These are phyloP conservation scores for Nixonia krombeini DNA, from an alignment of 1,140 invertebrate species.

Conservation along the genomic window DNA sequence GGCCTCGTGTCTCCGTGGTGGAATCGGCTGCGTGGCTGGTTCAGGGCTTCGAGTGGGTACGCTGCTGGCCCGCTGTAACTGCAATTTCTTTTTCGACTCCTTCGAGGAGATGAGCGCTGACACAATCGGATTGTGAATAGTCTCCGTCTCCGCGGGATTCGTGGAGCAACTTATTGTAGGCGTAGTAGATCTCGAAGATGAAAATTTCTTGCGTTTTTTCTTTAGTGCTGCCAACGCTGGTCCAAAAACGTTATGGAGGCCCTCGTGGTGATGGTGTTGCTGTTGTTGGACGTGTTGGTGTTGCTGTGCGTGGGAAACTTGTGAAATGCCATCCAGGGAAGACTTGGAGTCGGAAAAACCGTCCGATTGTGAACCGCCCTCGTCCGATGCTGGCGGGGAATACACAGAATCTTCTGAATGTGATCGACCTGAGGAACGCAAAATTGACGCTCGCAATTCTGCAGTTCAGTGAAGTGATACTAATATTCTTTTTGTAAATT, in stretches of 20 bases:
- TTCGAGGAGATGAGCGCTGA: constrained; percentile 24
- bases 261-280: constrained; percentile 52
- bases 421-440: constrained; percentile 57
- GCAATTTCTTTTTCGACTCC: constrained; percentile 55
- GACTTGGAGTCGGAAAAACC: constrained; percentile 66
- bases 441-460: constrained; percentile 5
- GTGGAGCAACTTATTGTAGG: constrained; percentile 68
- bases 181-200: constrained; percentile 79
- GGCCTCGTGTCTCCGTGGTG: constrained; percentile 64
- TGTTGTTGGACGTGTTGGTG: constrained; percentile 36
- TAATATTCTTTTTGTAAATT: too few relatives aligned
- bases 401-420: constrained; percentile 88
- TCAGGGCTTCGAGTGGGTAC: constrained; percentile 74
- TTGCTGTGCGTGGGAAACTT: constrained; percentile 46
- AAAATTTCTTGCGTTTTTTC: constrained; percentile 85
- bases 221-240: constrained; percentile 79
- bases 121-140: constrained; percentile 41
- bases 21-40: constrained; percentile 54
- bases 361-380: constrained; percentile 63
- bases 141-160: constrained; percentile 53
- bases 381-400: constrained; percentile 64
- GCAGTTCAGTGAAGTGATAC: too few relatives aligned
- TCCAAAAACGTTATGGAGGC: constrained; percentile 56
- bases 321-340: constrained; percentile 58
- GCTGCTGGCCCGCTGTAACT: constrained; percentile 75